Evolutionary conservation across 2,888 invertebrate species (phyloP).

Genomic region (Drosophila pseudotalamancana): DNA sequence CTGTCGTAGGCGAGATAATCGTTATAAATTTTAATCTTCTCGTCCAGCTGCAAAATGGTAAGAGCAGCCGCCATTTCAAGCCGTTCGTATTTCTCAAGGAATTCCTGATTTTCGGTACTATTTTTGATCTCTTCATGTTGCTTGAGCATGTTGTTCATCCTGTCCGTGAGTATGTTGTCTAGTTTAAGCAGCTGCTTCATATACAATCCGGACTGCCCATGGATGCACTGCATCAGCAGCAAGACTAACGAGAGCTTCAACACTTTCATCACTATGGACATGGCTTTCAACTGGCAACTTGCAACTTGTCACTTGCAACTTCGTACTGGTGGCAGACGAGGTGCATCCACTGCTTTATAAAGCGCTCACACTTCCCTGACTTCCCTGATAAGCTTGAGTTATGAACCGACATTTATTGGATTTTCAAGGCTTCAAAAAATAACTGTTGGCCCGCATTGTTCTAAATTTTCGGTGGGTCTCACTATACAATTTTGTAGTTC

Average conservation of each 20-base stretch:
- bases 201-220: not conserved
- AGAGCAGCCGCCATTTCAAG: slow-evolving; percentile 33
- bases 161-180: slow-evolving; percentile 43
- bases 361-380: slow-evolving; percentile 5
- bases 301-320: slow-evolving; percentile 1
- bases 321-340: slow-evolving; percentile 20
- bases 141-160: slow-evolving; percentile 27
- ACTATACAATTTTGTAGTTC: not conserved
- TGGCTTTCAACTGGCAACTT: too few species aligned
- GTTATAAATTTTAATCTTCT: slow-evolving; percentile 42
- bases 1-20: slow-evolving; percentile 9
- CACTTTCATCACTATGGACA: slow-evolving; percentile 12
- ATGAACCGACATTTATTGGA: slow-evolving; percentile 21
- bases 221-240: slow-evolving; percentile 22
- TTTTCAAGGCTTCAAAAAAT: slow-evolving; percentile 6
- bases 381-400: slow-evolving; percentile 38
- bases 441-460: not conserved
- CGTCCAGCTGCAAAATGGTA: slow-evolving; percentile 38
- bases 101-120: not conserved
- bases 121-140: not conserved
- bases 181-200: slow-evolving; percentile 17
- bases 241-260: not conserved
- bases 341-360: slow-evolving; percentile 25
- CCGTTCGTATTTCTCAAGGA: slow-evolving; percentile 1
- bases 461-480: not conserved